Evolutionary conservation across 1,140 invertebrate species (phyloP), one percentile per base, ranked within the genome.

Genomic region (Venustaconcha ellipsiformis): DNA sequence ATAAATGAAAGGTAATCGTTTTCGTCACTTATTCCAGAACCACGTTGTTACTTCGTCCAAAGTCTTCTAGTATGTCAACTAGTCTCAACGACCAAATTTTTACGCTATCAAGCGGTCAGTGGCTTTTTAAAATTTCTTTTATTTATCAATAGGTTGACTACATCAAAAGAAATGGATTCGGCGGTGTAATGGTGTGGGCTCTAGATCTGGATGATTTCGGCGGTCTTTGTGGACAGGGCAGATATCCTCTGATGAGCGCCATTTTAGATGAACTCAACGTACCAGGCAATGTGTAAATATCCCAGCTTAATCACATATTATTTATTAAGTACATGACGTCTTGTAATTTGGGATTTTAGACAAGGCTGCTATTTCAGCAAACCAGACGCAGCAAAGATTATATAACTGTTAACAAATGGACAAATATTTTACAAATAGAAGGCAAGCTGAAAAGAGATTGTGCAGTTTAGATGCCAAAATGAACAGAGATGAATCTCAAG

Each of bases 141-240:
- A 23, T n/a, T 18, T 18, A n/a, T 62, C 23, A 26, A 48, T 48
- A 18, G 79, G 79, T 80, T 14, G 72, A 83, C 37, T 83, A 71
- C 57, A 57, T 83, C 3, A 83, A 83, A 48, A 57, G 75, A 56
- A 63, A 79, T 20, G 59, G 70, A 11, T 74, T 76, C 30, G 81
- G 81, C 57, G 81, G 81, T 64, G 65, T 96, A 55, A 98, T 99
- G 96, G 95, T 97, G 0, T 99, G 97, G 97, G 97, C 96, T 0
- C 92, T 99, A 0, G 97, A 99, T 83, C 97, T 99, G 95, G 97
- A 99, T 83, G 97, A 99, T 89, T 99, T 98, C 91, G 91, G 92
- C 77, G 96, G 96, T 23, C 92, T 93, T 23, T 88, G 88, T 80
- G 80, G 82, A 67, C 62, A 84, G 55, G 85, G 87, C 11, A 82